phyloP scores from a whole-genome alignment of 2,888 invertebrate species.

The Stenodema calcarata region DNA sequence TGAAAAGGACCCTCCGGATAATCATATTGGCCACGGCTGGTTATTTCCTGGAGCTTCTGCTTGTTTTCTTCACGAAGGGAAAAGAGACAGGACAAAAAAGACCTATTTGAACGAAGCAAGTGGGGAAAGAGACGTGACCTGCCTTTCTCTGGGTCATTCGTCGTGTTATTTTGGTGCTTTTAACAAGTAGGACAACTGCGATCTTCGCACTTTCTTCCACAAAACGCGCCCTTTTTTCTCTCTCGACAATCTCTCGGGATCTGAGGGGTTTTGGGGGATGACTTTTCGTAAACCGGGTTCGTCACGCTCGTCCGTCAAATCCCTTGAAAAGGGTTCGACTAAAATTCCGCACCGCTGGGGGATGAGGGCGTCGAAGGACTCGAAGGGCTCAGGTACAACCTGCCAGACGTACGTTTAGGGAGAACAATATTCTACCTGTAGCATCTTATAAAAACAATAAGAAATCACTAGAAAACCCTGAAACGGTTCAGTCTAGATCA shows the following conservation, averaged over 20 bases:
- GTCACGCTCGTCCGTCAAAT: conserved; percentile 30
- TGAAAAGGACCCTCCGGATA: not conserved
- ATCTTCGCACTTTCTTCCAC: not conserved
- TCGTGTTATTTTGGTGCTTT: not conserved
- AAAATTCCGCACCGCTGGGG: too few species aligned
- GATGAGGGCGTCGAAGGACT: too few species aligned
- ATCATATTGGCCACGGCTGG: conserved; percentile 7
- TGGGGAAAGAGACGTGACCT: not conserved
- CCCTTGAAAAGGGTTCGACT: not conserved
- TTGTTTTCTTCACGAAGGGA: not conserved
- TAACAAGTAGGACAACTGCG: not conserved
- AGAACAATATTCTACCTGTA: too few species aligned
- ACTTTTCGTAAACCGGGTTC: not conserved
- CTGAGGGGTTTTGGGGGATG: not conserved
- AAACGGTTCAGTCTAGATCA: too few species aligned
- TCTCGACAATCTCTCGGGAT: not conserved
- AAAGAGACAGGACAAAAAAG: too few species aligned
- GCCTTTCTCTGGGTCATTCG: not conserved
- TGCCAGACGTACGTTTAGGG: too few species aligned
- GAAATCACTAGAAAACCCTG: too few species aligned
- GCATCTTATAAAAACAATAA: too few species aligned
- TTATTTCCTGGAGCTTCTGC: not conserved
- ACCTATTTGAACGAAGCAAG: not conserved
- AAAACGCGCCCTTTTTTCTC: not conserved
- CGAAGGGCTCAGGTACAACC: too few species aligned